Base-by-base conservation (phyloP, 2,888 invertebrate genomes). In the Noctua fimbriata region DNA sequence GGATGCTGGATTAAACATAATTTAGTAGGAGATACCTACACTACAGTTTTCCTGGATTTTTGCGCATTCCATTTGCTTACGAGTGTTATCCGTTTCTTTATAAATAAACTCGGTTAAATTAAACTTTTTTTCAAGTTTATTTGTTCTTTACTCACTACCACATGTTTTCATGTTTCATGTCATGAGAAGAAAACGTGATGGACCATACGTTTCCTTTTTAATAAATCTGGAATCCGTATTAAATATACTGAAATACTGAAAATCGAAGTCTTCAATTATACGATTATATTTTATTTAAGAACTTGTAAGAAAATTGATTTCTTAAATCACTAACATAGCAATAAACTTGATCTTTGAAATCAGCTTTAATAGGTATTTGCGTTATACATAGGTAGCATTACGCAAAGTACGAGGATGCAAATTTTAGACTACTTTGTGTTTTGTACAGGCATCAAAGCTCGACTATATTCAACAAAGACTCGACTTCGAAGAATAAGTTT, bases 381-480 rank as follows among this genome's bases (percentile, higher is more conserved):
- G 36, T 36, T 36, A 36, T 36, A 36, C 36, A 36, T 36, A 36
- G 36, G 36, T 36, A 36, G 36, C 36, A 41, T 41, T 36, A 36
- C 41, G n/a, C 21, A 65, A 69, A 65, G 49, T 60, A 10, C 14
- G 10, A 78, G 18, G 4, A 70, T 78, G 70, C 78, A 77, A 41
- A 60, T 52, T 3, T 52, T 9, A 28, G 5, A 63, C 32, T 63
- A 28, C 24, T 73, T 78, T 55, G 44, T 67, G 63, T 78, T 83
- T 71, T 79, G 75, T 66, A 47, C 84, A 83, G 76, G 73, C 79
- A 79, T 10, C 73, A 71, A 66, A 83, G 71, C 44, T 65, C 65
- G 24, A 28, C 60, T 14, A 70, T n/a, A n/a, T 73, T 44, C 28
- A 79, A 63, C 36, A 79, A 70, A 73, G 55, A 32, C 65, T 49